Base-by-base conservation (phyloP, 2,797 vertebrate species). In the Danio kyathit region DNA sequence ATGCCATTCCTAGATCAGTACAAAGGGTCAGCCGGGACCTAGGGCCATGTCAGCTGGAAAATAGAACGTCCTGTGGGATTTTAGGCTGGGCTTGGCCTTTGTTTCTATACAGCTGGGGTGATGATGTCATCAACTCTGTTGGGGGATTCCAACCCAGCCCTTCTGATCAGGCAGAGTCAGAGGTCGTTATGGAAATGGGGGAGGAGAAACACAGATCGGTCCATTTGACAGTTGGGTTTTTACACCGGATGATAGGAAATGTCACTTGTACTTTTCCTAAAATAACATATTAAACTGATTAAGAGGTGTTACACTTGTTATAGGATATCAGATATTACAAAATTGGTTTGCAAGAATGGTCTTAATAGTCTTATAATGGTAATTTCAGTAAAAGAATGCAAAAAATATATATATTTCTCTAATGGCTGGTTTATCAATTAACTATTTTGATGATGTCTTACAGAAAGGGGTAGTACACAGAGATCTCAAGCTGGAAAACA, bases 401-500 rank as follows among this genome's bases (percentile, higher is more conserved):
- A 41, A 74, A 4, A 13, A n/a, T n/a, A n/a, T n/a, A n/a, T 46
- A 19, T 5, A 51, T n/a, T 54, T n/a, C 21, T 65, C n/a, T n/a
- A n/a, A n/a, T n/a, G n/a, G n/a, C n/a, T n/a, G n/a, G n/a, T n/a
- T n/a, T n/a, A n/a, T n/a, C n/a, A n/a, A n/a, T n/a, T 5, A 11
- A 17, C 14, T 57, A 48, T 67, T 9, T 46, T 72, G 9, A 41
- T 82, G 17, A n/a, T 86, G 56, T 79, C 0, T 95, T 95, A 84
- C 92, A 99, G 98, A 99, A 97, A 0, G 96, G 98, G 60, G 97
- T 99, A 88, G 98, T 99, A 88, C 98, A 99, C 91, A 93, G 98
- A 89, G 98, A 99, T 92, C 91, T 99, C 90, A 99, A 99, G 95
- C 94, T 99, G 94, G 98, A 99, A 95, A 99, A 99, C 80, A 98